Conservation (phyloP, 35 echinoderm and acorn worm genomes). For the Lytechinus variegatus region DNA sequence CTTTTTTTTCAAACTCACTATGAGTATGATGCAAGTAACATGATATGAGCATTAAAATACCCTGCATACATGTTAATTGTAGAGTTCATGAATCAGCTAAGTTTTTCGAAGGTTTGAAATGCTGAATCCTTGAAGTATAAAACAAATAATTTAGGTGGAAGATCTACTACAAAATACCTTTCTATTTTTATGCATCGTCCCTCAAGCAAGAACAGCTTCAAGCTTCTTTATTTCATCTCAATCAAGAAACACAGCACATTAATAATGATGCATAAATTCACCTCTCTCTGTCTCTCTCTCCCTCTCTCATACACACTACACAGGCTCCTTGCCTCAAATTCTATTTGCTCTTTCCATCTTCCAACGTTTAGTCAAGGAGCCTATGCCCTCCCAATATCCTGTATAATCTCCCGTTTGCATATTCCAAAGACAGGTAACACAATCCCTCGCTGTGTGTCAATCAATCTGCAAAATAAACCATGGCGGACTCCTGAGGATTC, state of each 20-base stretch:
- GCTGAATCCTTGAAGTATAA: not conserved
- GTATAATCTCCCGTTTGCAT: not conserved
- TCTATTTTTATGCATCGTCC: not conserved
- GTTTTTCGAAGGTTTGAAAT: not conserved
- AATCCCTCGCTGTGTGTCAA: not conserved
- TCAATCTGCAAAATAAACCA: not conserved
- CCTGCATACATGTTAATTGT: not conserved
- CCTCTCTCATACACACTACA: not conserved
- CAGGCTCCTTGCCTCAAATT: not conserved
- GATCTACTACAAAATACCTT: not conserved
- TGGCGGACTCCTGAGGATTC: not conserved
- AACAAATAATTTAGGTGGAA: not conserved
- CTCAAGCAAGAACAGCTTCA: not conserved
- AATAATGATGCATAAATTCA: too few species aligned
- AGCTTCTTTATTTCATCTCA: too few species aligned
- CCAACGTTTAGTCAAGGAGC: not conserved
- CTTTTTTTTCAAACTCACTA: not conserved
- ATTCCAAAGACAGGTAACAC: conserved; percentile 1
- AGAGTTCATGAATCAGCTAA: too few species aligned
- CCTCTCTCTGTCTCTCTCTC: not conserved
- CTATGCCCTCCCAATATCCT: conserved; percentile 1
- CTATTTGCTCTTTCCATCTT: not conserved
- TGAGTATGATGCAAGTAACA: not conserved
- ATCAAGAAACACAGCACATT: too few species aligned
- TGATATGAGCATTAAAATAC: not conserved